Evolutionary conservation across 2,113 vertebrate species (phyloP).

Genomic region (Lontra canadensis): DNA sequence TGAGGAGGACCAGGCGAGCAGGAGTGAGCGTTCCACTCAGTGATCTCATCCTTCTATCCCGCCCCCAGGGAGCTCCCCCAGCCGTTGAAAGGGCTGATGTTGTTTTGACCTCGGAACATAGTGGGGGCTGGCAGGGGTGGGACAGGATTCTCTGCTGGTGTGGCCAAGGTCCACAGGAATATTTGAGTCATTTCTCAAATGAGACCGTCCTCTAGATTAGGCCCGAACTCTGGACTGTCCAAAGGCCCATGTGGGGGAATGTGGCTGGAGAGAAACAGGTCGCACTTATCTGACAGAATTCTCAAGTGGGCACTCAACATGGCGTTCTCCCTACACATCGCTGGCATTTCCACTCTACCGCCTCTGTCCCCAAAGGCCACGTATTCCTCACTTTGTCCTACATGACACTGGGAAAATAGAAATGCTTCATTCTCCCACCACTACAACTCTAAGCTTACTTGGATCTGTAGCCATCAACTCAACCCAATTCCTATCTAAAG

Average conservation of each 20-base stretch:
- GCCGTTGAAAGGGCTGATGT: background rate
- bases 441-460: background rate
- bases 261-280: background rate
- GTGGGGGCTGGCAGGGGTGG: too few relatives aligned
- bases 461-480: fast-evolving
- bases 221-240: background rate
- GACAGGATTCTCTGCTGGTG: background rate
- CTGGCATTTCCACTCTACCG: background rate
- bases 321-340: fast-evolving
- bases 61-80: fast-evolving
- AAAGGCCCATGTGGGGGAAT: fast-evolving
- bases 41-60: background rate
- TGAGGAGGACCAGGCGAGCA: background rate
- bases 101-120: fast-evolving
- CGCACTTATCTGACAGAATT: background rate
- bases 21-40: background rate
- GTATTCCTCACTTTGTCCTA: background rate
- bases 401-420: background rate
- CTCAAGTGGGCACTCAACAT: fast-evolving
- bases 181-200: too few relatives aligned
- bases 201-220: background rate
- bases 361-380: background rate
- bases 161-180: background rate
- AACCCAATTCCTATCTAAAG: background rate
- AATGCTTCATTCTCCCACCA: background rate